Base-by-base conservation (phyloP, 1,140 invertebrate species). In the Acromyrmex echinatior region DNA sequence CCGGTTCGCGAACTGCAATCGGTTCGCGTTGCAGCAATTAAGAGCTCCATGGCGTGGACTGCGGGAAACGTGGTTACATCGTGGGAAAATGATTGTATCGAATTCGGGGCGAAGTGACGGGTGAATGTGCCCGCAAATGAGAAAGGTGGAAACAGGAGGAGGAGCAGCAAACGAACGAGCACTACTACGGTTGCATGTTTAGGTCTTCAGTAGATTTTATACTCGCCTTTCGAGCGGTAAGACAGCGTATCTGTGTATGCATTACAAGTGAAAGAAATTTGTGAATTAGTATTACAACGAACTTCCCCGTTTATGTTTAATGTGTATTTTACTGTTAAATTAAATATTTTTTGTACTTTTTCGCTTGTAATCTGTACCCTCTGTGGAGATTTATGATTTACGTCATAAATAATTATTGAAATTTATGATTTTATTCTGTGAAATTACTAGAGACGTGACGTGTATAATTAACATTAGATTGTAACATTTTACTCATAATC, bases 201-300 rank as follows among this genome's bases (percentile, higher is more conserved):
- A 66, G 21, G 45, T 84, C 62, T 87, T 85, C 71, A 91, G 87
- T 65, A 21, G 63, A 51, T 92, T 88, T 88, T 82, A 94, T 95
- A 95, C 95, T 95, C 95, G 94, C 95, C 94, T 95, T 91, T 93
- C 92, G 88, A 95, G 86, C 93, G 95, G 93, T 86, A 94, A 92
- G 80, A 95, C 95, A 93, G 76, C 89, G 89, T 94, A 92, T 93
- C 95, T 95, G 94, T 95, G 93, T 95, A 93, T 95, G 94, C 93
- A 92, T 92, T 94, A 92, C 86, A 94, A 94, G 88, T 92, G 90
- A 92, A 84, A 92, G 79, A 94, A 94, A 94, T 94, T 93, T 70
- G 87, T 93, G 89, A 84, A 94, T 95, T 94, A 95, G 93, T 95
- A 91, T 90, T 73, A 71, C 66, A 89, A 92, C 28, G 25, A n/a